Evolutionary conservation across 2,113 vertebrate species (phyloP).

Genomic region (Pyxicephalus adspersus): DNA sequence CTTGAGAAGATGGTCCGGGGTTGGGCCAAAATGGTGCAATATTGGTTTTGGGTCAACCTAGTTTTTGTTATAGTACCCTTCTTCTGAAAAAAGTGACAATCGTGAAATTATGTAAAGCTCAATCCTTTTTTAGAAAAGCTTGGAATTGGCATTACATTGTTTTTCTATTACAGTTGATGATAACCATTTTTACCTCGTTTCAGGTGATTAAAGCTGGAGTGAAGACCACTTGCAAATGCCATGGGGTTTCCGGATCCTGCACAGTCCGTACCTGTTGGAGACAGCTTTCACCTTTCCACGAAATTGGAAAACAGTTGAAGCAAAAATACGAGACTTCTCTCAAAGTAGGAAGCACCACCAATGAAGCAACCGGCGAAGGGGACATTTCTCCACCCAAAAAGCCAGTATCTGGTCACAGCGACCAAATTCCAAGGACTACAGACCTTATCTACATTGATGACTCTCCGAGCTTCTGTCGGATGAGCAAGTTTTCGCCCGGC

Average conservation of each 20-base stretch:
- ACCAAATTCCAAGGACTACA: conserved; percentile 91
- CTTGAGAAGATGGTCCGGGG: too few relatives aligned
- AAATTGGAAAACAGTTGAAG: conserved; percentile 94
- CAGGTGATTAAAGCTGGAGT: conserved; percentile 96
- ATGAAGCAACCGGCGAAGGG: conserved; percentile 91
- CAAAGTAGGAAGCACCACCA: conserved; percentile 94
- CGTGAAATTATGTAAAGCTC: too few relatives aligned
- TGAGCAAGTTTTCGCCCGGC: conserved; percentile 89
- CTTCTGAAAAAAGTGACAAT: too few relatives aligned
- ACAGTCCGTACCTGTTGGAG: conserved; percentile 97
- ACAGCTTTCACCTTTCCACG: conserved; percentile 94
- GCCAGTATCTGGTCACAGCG: conserved; percentile 69
- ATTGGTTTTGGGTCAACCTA: too few relatives aligned
- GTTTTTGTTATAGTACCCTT: too few relatives aligned
- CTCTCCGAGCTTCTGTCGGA: conserved; percentile 94
- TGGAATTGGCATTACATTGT: neutral
- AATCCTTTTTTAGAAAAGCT: too few relatives aligned
- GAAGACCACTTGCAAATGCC: conserved; percentile 97
- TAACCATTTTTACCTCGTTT: neutral
- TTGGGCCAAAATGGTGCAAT: too few relatives aligned
- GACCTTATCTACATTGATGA: conserved; percentile 96
- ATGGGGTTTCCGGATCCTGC: conserved; percentile 94
- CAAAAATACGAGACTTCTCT: conserved; percentile 91
- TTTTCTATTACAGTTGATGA: neutral
- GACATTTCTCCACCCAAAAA: conserved; percentile 84